Evolutionary conservation across 2,888 invertebrate species (phyloP).

Genomic region (Andricus curvator): DNA sequence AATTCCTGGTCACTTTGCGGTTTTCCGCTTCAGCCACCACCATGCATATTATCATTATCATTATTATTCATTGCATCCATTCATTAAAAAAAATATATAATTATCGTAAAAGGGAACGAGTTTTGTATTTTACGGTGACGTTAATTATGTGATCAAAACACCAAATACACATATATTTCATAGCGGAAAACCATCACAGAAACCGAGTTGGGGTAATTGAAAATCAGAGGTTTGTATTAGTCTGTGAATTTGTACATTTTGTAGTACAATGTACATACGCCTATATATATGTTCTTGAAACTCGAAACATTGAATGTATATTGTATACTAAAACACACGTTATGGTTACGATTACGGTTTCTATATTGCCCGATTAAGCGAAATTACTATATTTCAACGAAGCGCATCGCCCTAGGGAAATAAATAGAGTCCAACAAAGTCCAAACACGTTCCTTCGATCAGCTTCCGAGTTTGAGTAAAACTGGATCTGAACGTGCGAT

Average conservation of each 20-base stretch:
- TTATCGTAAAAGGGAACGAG: background rate
- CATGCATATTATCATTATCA: too few species aligned
- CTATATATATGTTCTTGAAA: too few species aligned
- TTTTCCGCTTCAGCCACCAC: too few species aligned
- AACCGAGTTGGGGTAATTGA: background rate
- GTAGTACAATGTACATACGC: too few species aligned
- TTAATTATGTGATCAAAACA: background rate
- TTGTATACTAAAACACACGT: background rate
- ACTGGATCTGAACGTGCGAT: background rate
- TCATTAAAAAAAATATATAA: background rate
- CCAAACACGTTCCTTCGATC: slow-evolving; percentile 33
- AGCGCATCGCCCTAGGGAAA: slow-evolving; percentile 27
- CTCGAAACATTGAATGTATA: background rate
- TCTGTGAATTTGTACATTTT: too few species aligned
- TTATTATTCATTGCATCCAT: too few species aligned
- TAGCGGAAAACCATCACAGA: background rate
- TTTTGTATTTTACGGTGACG: background rate
- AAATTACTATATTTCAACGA: slow-evolving; percentile 31
- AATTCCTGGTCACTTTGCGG: too few species aligned
- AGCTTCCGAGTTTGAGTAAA: slow-evolving; percentile 23
- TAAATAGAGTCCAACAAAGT: slow-evolving; percentile 11
- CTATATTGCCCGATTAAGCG: background rate
- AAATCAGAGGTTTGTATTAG: too few species aligned
- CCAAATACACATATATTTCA: background rate
- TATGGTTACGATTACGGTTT: slow-evolving; percentile 9